phyloP scores from a whole-genome alignment of 2,888 invertebrate genomes.

The Polymixis flavicincta region DNA sequence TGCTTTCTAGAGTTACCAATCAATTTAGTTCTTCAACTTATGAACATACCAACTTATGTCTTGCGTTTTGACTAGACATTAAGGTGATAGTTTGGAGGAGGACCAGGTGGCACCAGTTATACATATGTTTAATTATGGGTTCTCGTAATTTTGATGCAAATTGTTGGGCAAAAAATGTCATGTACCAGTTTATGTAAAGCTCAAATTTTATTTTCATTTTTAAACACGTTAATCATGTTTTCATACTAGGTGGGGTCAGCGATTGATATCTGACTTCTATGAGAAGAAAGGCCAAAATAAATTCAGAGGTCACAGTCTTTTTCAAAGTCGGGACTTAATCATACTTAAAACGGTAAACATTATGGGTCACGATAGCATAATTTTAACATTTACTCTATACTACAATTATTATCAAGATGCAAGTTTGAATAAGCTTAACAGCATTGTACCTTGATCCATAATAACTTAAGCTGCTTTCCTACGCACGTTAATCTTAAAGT shows the following conservation, averaged over 20 bases:
- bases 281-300: too few species aligned
- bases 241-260: too few species aligned
- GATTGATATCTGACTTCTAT: too few species aligned
- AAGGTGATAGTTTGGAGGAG: background rate
- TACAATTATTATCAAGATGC: conserved; percentile 5
- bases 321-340: too few species aligned
- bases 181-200: background rate
- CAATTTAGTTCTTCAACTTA: background rate
- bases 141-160: background rate
- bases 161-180: background rate
- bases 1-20: background rate
- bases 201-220: too few species aligned
- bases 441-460: conserved; percentile 10
- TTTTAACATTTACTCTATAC: background rate
- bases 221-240: too few species aligned
- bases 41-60: background rate
- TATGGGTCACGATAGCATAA: background rate
- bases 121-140: background rate
- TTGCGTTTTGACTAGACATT: background rate
- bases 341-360: too few species aligned
- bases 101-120: background rate
- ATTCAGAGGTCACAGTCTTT: too few species aligned
- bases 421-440: conserved; percentile 9
- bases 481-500: conserved; percentile 17
- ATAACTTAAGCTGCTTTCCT: conserved; percentile 2